Conservation (phyloP, 2,113 vertebrate genomes). For the Chlamydotis undulata region DNA sequence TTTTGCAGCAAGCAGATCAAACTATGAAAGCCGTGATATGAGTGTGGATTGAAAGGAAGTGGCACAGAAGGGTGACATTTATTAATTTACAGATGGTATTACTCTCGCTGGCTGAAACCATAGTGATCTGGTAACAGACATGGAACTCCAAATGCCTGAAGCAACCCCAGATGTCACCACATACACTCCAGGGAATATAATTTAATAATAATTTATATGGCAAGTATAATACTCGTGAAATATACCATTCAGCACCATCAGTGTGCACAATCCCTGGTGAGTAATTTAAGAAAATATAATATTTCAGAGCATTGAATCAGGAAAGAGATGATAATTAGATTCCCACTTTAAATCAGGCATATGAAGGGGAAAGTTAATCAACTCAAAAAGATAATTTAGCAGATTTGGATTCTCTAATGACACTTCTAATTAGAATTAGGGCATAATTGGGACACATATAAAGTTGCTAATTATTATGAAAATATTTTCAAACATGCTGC, state of each 20-base stretch:
- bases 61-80: slow-evolving; percentile 67
- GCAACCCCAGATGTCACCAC: slow-evolving; percentile 67
- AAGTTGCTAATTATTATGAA: slow-evolving; percentile 53
- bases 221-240: slow-evolving; percentile 63
- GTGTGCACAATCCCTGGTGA: slow-evolving; percentile 6
- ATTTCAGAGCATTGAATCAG: slow-evolving; percentile 45
- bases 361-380: slow-evolving; percentile 58
- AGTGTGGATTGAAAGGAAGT: slow-evolving; percentile 51
- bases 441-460: slow-evolving; percentile 49
- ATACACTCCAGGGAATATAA: slow-evolving; percentile 61
- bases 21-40: slow-evolving; percentile 4
- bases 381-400: slow-evolving; percentile 60
- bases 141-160: slow-evolving; percentile 64
- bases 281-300: slow-evolving; percentile 57
- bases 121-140: slow-evolving; percentile 68
- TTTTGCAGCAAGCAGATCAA: slow-evolving; percentile 34
- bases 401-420: slow-evolving; percentile 53
- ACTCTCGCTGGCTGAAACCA: slow-evolving; percentile 67
- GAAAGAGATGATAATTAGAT: slow-evolving; percentile 49
- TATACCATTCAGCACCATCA: slow-evolving; percentile 58
- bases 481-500: slow-evolving; percentile 51
- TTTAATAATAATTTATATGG: slow-evolving; percentile 69
- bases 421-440: slow-evolving; percentile 49
- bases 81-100: slow-evolving; percentile 76
- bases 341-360: slow-evolving; percentile 40